Base-by-base conservation (phyloP, 1,140 invertebrate genomes). In the Zaprionus ornatus region DNA sequence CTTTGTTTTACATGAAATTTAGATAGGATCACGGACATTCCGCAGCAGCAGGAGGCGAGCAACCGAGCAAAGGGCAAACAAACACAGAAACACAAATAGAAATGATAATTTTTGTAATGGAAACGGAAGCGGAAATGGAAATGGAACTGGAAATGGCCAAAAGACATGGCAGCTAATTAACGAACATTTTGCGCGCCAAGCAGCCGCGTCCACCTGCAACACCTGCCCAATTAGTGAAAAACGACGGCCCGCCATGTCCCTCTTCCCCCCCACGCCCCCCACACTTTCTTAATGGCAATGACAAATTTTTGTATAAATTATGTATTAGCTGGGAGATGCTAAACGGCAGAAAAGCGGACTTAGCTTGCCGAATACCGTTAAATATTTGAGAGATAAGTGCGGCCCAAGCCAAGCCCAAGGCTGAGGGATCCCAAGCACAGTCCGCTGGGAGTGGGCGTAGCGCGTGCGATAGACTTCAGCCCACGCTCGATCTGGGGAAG, bases 301-400 rank as follows among this genome's bases (percentile, higher is more conserved):
- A 88, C 84, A 84, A 74, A 84, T 87, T 87, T 84, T 87, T 86
- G 72, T 84, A 87, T 87, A 87, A 87, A 88, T 87, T 88, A 80
- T 87, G 80, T 82, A 87, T 87, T 84, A 84, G 83, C 77, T 62
- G 23, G 19, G 12, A 52, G 42, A 68, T 69, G 63, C 59, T 77
- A 77, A 79, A 75, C 67, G 76, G 54, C 40, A 37, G 54, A 59
- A 68, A 55, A 60, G 54, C 67, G 19, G 45, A 5, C 12, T 25
- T 15, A 50, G 19, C n/a, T 40, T 13, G 76, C 48, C 55, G 61
- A 64, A 84, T 74, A 61, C 77, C 75, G 68, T 80, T 87, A 88
- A 87, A 87, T 90, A 81, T 87, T 87, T 87, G 74, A 87, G 68
- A 88, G 82, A 87, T 88, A 88, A 90, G 86, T 70, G 12, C 25